Base-by-base conservation (phyloP, 2,888 invertebrate genomes). In the Saturnia japonica region DNA sequence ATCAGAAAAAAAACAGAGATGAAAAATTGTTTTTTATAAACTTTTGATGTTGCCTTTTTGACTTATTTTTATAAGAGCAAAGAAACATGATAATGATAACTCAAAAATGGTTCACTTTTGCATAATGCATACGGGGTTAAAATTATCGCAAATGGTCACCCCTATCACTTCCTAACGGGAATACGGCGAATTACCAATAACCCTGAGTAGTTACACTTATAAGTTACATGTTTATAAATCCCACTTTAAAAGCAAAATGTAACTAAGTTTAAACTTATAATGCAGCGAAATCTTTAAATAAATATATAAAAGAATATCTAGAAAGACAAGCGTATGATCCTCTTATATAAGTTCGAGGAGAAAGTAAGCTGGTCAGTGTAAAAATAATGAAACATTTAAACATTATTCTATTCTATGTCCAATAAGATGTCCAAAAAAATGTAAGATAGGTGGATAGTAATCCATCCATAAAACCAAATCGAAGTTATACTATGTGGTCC, bases 261-360 rank as follows among this genome's bases (percentile, higher is more conserved):
- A 28, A 28, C 14, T 14, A 1, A 60, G 28, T 28, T 57, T 57
- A 25, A 25, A 14, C 28, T 25, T 28, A 60, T 60, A 28, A 60
- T 60, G 25, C 57, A 28, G 12, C 12, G 6, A 60, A 60, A 60
- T 60, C 57, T 60, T 54, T 57, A 57, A 57, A 51, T 51, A 51
- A 14, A 51, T 51, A 51, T 51, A 19, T 19, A 6, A 51, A 54
- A 54, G 25, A 71, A 70, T 72, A 67, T 72, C 71, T 76, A 66
- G 78, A 80, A 82, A 80, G 82, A 78, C 77, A 74, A 71, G 69
- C 71, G 72, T 76, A 74, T 71, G 75, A 78, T 73, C 72, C 79
- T 78, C 72, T 80, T 79, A 76, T 78, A 78, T 76, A 78, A 71
- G 78, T 77, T 76, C 76, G 73, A 68, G 77, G 84, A 81, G 84